Evolutionary conservation across 2,113 vertebrate genomes (phyloP), one percentile per base, ranked within the genome.

Genomic region (Crotalus viridis): DNA sequence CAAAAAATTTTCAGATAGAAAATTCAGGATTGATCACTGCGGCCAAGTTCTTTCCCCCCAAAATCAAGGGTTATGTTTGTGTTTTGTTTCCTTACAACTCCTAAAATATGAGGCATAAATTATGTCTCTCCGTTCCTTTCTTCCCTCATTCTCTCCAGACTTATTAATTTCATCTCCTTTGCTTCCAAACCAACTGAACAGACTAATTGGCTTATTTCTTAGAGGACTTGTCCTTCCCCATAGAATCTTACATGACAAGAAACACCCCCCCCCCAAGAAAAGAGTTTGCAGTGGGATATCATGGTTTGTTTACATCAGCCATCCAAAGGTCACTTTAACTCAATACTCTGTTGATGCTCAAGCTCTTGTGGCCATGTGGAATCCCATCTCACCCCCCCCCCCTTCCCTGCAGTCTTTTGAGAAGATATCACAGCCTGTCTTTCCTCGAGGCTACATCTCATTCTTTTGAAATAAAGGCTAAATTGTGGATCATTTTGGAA

Each of bases 271-370:
- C 24, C 61, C 12, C 4, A 69, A 94, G 95, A 96, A 97, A 96
- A 96, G 95, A 96, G 96, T 95, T 96, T 97, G 96, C 96, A 95
- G 95, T 95, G 96, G 91, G 93, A 97, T 96, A 95, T 95, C 95
- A 95, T 95, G 85, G 24, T 88, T 87, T 94, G 89, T 92, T 94
- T 94, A 92, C 85, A 54, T 90, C 85, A 10, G 19, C 26, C 48
- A 24, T 48, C 85, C 92, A 95, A 97, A 96, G 96, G 96, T 97
- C 97, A 97, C 94, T 96, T 96, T 94, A 96, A 97, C 96, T 96
- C 87, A 55, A 94, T 0, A 88, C 96, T 96, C 95, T 96, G 96
- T 94, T 13, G 96, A 92, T 92, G 61, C 93, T 95, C 95, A 86
- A 94, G 94, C 92, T 97, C 94, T 96, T 96, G 95, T 0, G 96